Evolutionary conservation across 1,140 invertebrate species (phyloP).

Genomic region (Eurosta solidaginis): DNA sequence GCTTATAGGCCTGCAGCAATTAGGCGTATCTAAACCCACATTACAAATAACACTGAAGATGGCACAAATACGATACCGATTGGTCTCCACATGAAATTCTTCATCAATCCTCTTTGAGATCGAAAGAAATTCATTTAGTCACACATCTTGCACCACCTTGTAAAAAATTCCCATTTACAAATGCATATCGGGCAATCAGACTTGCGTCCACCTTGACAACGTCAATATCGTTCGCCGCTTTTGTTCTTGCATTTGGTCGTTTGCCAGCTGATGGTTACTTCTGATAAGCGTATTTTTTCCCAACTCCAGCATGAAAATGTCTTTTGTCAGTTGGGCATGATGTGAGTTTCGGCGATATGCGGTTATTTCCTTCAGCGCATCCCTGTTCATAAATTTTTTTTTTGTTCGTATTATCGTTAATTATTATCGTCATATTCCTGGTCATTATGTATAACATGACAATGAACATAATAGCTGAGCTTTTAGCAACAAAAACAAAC

Average conservation of each 20-base stretch:
- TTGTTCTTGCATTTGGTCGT: background rate
- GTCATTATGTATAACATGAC: slow-evolving; percentile 41
- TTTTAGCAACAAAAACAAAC: background rate
- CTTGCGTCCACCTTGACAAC: background rate
- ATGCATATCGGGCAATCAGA: slow-evolving; percentile 1
- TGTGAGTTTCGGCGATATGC: background rate
- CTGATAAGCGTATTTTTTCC: slow-evolving; percentile 3
- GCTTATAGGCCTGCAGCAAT: too few relatives aligned
- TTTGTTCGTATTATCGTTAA: slow-evolving; percentile 44
- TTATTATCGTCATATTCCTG: slow-evolving; percentile 47
- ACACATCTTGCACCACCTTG: too few relatives aligned
- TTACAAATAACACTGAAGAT: too few relatives aligned
- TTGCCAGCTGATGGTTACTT: slow-evolving; percentile 24
- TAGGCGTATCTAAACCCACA: too few relatives aligned
- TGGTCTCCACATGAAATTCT: too few relatives aligned
- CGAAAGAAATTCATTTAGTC: too few relatives aligned
- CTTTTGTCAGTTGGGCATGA: background rate
- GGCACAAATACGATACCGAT: too few relatives aligned
- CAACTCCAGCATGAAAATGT: background rate
- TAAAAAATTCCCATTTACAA: background rate
- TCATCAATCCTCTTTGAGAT: too few relatives aligned
- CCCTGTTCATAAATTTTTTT: background rate
- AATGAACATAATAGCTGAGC: slow-evolving; percentile 21
- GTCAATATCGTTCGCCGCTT: background rate
- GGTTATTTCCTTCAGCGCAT: background rate